phyloP scores from a whole-genome alignment of 2,113 vertebrate genomes.

The Notothenia coriiceps region DNA sequence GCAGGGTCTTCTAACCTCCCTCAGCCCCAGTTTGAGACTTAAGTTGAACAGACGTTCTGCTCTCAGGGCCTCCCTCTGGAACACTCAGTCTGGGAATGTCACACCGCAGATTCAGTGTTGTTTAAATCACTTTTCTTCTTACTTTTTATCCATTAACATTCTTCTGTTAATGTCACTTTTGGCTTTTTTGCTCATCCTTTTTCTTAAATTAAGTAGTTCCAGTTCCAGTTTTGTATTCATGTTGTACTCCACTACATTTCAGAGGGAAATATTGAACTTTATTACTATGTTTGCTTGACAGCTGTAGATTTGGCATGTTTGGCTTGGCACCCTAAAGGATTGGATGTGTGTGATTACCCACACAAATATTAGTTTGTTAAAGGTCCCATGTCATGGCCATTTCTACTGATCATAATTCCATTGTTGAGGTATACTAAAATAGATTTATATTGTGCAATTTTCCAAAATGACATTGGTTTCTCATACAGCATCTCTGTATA shows the following conservation, averaged over 20 bases:
- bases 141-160: neutral
- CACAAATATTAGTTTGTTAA: no score
- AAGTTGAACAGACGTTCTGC: slow-evolving; percentile 50
- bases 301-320: slow-evolving; percentile 2
- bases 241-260: neutral
- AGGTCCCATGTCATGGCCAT: no score
- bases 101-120: slow-evolving; percentile 5
- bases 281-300: neutral
- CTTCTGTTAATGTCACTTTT: neutral
- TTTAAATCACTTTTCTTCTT: slow-evolving; percentile 31
- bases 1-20: slow-evolving; percentile 46
- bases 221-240: neutral
- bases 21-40: slow-evolving; percentile 27
- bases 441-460: no score
- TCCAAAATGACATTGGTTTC: no score
- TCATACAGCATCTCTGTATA: no score
- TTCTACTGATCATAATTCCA: no score
- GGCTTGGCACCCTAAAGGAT: neutral
- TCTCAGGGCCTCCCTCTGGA: slow-evolving; percentile 42
- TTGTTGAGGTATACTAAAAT: no score
- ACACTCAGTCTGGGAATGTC: slow-evolving; percentile 9
- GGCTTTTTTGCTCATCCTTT: slow-evolving; percentile 20
- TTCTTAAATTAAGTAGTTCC: neutral
- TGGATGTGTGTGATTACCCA: neutral
- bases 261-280: neutral